Evolutionary conservation across 2,888 invertebrate species (phyloP).

Genomic region (Aradus depressus): DNA sequence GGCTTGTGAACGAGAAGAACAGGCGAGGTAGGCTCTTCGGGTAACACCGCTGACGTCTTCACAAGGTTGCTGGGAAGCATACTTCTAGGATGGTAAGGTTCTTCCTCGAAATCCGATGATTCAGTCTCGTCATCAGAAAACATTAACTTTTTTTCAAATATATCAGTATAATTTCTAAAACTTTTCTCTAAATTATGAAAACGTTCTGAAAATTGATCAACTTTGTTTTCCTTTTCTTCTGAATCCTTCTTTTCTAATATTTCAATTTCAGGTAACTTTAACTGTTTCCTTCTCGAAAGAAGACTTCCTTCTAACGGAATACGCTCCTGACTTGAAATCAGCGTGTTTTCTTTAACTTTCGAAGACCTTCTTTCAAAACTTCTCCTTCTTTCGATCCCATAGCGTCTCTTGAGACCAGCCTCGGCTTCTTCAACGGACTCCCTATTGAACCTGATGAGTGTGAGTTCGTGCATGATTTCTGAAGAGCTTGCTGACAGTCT

Average conservation of each 20-base stretch:
- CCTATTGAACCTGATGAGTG: conserved; percentile 70
- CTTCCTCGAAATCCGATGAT: conserved; percentile 42
- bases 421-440: conserved; percentile 62
- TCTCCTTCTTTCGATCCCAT: conserved; percentile 35
- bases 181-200: conserved; percentile 22
- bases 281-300: conserved; percentile 26
- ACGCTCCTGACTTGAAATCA: conserved; percentile 10
- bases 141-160: conserved; percentile 11
- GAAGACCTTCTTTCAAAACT: conserved; percentile 29
- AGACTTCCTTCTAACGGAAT: conserved; percentile 31
- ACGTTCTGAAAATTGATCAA: conserved; percentile 29
- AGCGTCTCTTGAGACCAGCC: conserved; percentile 30
- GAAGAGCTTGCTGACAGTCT: conserved; percentile 69
- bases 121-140: conserved; percentile 18
- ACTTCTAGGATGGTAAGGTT: conserved; percentile 56
- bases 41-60: conserved; percentile 13
- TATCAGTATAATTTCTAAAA: conserved; percentile 21
- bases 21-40: conserved; percentile 9
- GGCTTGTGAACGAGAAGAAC: conserved; percentile 10
- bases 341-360: conserved; percentile 9
- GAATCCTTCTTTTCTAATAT: conserved; percentile 32
- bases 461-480: conserved; percentile 67
- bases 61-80: conserved; percentile 34
- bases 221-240: conserved; percentile 36
- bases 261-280: conserved; percentile 15